Evolutionary conservation across 2,888 invertebrate genomes (phyloP).

Genomic region (Agrilus mali): DNA sequence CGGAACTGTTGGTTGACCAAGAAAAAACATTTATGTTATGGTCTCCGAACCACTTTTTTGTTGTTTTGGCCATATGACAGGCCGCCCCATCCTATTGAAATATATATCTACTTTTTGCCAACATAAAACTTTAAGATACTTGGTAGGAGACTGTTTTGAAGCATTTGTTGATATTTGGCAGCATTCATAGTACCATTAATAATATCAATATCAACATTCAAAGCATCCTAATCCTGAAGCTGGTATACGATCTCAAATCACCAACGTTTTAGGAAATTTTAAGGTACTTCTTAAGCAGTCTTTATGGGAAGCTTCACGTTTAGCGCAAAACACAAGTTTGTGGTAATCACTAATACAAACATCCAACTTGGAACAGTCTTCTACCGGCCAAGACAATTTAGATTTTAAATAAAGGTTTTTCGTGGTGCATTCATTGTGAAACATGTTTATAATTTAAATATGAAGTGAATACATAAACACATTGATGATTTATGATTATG

Average conservation of each 20-base stretch:
- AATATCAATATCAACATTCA: too few species aligned
- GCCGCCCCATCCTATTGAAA: conserved; percentile 4
- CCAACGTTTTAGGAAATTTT: conserved; percentile 4
- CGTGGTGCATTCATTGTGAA: too few species aligned
- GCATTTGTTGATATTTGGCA: conserved; percentile 4
- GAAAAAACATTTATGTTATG: conserved; percentile 6
- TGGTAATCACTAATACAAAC: background rate
- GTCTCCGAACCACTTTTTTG: conserved; percentile 8
- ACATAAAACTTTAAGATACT: conserved; percentile 6
- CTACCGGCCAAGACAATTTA: too few species aligned
- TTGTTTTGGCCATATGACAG: conserved; percentile 9
- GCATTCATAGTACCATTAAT: conserved; percentile 2
- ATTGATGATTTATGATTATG: too few species aligned
- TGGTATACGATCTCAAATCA: conserved; percentile 2
- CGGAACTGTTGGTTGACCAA: conserved; percentile 9
- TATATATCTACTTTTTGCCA: conserved; percentile 3
- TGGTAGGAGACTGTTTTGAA: conserved; percentile 2
- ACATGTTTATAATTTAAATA: too few species aligned
- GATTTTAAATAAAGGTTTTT: too few species aligned
- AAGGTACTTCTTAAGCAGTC: background rate
- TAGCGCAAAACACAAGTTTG: background rate
- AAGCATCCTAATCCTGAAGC: conserved; percentile 2
- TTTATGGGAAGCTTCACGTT: background rate
- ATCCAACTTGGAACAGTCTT: too few species aligned
- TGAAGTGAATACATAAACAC: too few species aligned